Percentiles rank a stretch among this genome's conserved stretches.
Conservation (phyloP, 1,140 invertebrate genomes). For the roundworm (Caenorhabditis elegans) region WBcel235 BX284602.5:10797501-10798000, state of each 20-base stretch:
- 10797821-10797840: background rate
- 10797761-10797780: background rate
- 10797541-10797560: constrained; percentile 1
- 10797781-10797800: background rate
- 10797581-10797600: constrained; percentile 14
- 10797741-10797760: background rate
- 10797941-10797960: background rate
- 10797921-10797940: background rate
- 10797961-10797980: background rate
- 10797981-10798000: background rate
- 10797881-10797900: background rate
- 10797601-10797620: constrained; percentile 18
- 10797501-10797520: constrained; percentile 22
- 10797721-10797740: background rate
- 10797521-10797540: constrained; percentile 1
- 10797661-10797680: background rate
- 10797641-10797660: constrained; percentile 26
- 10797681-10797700: background rate
- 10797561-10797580: constrained; percentile 27
- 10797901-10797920: too few species aligned
- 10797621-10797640: constrained; percentile 21
- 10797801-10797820: background rate
- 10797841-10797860: constrained; percentile 4
- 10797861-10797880: background rate
- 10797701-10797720: constrained; percentile 30